Base-by-base conservation (phyloP, 2,888 invertebrate species). In the Lasioglossum lativentre region DNA sequence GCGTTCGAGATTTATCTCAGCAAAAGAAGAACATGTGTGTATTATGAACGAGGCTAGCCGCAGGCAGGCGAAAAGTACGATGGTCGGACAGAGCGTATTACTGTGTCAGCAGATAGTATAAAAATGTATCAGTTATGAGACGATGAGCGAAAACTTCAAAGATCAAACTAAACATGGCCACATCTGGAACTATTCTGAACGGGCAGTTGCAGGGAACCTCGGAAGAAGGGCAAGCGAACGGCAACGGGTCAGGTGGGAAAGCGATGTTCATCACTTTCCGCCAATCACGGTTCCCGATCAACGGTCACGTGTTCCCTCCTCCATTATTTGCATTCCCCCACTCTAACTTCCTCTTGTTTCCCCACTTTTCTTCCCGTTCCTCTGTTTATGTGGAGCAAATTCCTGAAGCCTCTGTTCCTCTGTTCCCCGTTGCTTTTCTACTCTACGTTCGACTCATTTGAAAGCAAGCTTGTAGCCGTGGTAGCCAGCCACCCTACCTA, bases 111-210 rank as follows among this genome's bases (percentile, higher is more conserved):
- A 91, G 88, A 89, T 88, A 86, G 82, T 90, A 89, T 87, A 90
- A 90, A 90, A 91, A 90, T 91, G 88, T 89, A 88, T 90, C 89
- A 91, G 88, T 90, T 88, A 88, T 90, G 86, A 89, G 91, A 89
- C 91, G 90, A 86, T 90, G 91, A 93, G 93, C 93, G 92, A 93
- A 91, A 94, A 94, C 94, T 94, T 95, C 93, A 94, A 93, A 94
- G 93, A 93, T 94, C 93, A 94, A 94, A 95, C 94, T 95, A 94
- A 94, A 95, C 95, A 95, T 95, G 94, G 94, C 94, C 95, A 95
- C 95, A 95, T 94, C 95, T 95, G 95, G 94, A 95, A 95, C 95
- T 95, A 92, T 95, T 95, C 95, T 95, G 95, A 94, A 92, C 91
- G 89, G 92, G 89, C 89, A 87, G 85, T 78, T 87, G 90, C 89